Percentiles rank a stretch among this genome's conserved stretches.
Conservation (phyloP, 2,888 invertebrate genomes). For the Ochlodes sylvanus region DNA sequence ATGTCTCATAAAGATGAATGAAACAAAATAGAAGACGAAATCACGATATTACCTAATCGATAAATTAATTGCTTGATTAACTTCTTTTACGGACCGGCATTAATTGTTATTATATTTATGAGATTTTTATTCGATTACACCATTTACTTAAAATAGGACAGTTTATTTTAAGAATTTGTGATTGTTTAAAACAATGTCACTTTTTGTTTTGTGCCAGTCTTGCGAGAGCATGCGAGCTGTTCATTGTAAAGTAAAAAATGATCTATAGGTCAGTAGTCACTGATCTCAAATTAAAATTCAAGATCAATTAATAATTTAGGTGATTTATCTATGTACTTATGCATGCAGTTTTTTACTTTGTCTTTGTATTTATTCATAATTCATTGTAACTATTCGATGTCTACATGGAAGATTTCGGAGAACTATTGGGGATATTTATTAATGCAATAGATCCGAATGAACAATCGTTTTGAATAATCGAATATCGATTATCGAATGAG, state of each 20-base stretch:
- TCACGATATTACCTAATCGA: slow-evolving; percentile 10
- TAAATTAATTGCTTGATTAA: slow-evolving; percentile 5
- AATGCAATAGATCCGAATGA: too few species aligned
- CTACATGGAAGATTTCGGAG: too few species aligned
- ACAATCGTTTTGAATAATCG: too few species aligned
- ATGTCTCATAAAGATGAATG: slow-evolving; percentile 3
- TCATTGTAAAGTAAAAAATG: background rate
- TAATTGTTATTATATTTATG: slow-evolving; percentile 12
- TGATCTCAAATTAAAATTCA: too few species aligned
- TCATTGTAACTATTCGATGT: too few species aligned
- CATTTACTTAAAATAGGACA: slow-evolving; percentile 3
- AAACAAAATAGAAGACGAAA: slow-evolving; percentile 1
- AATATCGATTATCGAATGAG: too few species aligned
- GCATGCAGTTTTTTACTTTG: too few species aligned
- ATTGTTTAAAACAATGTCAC: slow-evolving; percentile 13
- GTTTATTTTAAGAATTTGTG: background rate
- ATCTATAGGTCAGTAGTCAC: background rate
- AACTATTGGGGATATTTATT: too few species aligned
- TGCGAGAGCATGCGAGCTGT: background rate
- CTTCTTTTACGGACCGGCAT: background rate
- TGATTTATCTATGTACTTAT: too few species aligned
- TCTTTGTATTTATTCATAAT: too few species aligned
- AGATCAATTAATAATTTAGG: too few species aligned
- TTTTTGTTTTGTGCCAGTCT: slow-evolving; percentile 7
- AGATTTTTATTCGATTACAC: slow-evolving; percentile 10